phyloP scores from a whole-genome alignment of 1,140 invertebrate species.

The Drosophila seguyi region DNA sequence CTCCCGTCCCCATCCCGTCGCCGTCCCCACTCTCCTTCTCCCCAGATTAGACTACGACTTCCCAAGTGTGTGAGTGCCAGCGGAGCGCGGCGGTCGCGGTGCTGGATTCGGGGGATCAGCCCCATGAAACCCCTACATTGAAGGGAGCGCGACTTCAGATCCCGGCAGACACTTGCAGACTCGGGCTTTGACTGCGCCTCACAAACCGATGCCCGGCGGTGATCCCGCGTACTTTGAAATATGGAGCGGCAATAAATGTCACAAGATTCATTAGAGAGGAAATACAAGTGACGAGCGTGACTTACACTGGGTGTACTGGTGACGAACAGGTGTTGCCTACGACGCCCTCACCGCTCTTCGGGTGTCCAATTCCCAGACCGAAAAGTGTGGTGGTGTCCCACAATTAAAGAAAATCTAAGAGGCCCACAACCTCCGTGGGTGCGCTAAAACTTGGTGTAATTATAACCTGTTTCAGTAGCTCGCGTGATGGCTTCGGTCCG shows the following conservation, averaged over 20 bases:
- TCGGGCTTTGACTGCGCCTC: conserved; percentile 3
- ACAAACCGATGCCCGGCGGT: conserved; percentile 12
- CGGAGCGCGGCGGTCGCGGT: conserved; percentile 67
- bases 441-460: conserved; percentile 57
- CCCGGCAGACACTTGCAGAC: conserved; percentile 17
- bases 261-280: conserved; percentile 85
- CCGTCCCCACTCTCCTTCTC: neutral
- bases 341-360: neutral
- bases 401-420: conserved; percentile 46
- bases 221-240: conserved; percentile 72
- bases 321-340: conserved; percentile 61
- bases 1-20: conserved; percentile 48
- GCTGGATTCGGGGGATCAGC: conserved; percentile 43
- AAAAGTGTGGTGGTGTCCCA: conserved; percentile 25
- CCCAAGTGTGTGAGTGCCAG: conserved; percentile 42
- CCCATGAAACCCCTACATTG: conserved; percentile 12
- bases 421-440: neutral
- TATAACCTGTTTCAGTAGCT: conserved; percentile 70
- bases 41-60: conserved; percentile 22
- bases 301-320: conserved; percentile 74
- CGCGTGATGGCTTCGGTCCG: conserved; percentile 65
- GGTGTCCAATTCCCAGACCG: neutral
- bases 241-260: conserved; percentile 85
- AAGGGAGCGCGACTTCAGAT: conserved; percentile 16
- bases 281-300: conserved; percentile 84